Evolutionary conservation across 2,113 vertebrate species (phyloP), one percentile per base, ranked within the genome.

Genomic region (Istiophorus platypterus): DNA sequence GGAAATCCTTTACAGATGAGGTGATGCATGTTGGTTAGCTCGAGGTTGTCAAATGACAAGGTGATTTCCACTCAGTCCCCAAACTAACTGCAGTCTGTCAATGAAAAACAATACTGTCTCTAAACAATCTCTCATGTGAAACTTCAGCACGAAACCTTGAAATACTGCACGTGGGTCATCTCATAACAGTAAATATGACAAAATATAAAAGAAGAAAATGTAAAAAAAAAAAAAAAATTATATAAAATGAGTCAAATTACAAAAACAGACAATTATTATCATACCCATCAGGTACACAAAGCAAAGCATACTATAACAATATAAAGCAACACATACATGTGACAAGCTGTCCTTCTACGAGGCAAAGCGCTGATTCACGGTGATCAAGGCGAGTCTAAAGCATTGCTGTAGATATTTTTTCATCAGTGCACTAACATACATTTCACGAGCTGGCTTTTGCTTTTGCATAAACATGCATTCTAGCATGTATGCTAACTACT

Each of bases 371-470:
- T 66, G 75, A 85, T 11, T 87, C 65, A 78, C 76, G 37, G 67
- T 37, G 26, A 80, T 72, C 31, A 65, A 78, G 89, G 81, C 80
- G 76, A 85, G 49, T 86, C 66, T 84, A 83, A 86, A 92, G 88
- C 88, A 14, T 76, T 78, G 66, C 70, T 34, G 14, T 74, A 31
- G 56, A 63, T 74, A 49, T 66, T 77, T 56, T 76, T 72, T 42
- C 2, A 77, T 72, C 17, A 74, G 86, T 87, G 87, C 85, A 73
- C 11, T 71, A 71, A 73, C n/a, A 82, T 70, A 86, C 81, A 90
- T 87, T 80, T 79, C 56, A 45, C 85, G 79, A 81, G 68, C 85
- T 81, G n/a, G 5, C 56, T 87, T 88, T 91, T 90, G 76, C 86
- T 88, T 29, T 52, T 87, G 73, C 81, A 7, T 80, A 78, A 66